Percentiles rank a stretch among this genome's conserved stretches.
phyloP scores from a whole-genome alignment of 2,113 vertebrate genomes.

The Hippolais icterina region DNA sequence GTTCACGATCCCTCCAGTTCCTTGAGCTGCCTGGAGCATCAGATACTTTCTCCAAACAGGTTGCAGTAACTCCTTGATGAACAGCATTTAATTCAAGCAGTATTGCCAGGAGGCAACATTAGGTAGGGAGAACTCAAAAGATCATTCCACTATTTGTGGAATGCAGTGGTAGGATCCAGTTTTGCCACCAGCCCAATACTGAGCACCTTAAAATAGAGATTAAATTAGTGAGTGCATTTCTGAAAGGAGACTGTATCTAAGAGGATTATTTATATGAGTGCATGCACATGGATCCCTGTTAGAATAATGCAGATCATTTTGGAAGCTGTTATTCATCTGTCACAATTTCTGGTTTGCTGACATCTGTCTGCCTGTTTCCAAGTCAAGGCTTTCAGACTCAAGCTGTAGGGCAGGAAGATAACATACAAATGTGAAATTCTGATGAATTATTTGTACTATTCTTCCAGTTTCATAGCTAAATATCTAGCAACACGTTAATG shows the following conservation, averaged over 20 bases:
- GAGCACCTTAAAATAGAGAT: not conserved
- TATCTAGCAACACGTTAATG: not conserved
- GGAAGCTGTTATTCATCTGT: not conserved
- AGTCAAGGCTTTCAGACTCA: not conserved
- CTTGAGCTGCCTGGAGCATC: not conserved
- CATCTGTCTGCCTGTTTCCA: not conserved
- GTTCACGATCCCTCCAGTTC: not conserved
- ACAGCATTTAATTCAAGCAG: not conserved
- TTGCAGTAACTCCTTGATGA: not conserved
- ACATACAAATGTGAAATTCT: not conserved
- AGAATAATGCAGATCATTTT: not conserved
- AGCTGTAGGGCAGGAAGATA: not conserved
- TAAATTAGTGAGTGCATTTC: not conserved
- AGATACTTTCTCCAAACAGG: not conserved
- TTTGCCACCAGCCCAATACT: not conserved
- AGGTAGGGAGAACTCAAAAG: not conserved
- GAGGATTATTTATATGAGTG: not conserved
- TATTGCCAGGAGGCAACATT: not conserved
- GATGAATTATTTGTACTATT: not conserved
- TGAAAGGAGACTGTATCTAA: not conserved
- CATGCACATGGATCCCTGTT: not conserved
- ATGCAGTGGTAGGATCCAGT: not conserved
- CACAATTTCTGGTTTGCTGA: not conserved
- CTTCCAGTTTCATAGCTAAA: not conserved
- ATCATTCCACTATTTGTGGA: not conserved